These are phyloP conservation scores for Catocala nupta DNA, from an alignment of 2,888 invertebrate species.

Conservation along the genomic window DNA sequence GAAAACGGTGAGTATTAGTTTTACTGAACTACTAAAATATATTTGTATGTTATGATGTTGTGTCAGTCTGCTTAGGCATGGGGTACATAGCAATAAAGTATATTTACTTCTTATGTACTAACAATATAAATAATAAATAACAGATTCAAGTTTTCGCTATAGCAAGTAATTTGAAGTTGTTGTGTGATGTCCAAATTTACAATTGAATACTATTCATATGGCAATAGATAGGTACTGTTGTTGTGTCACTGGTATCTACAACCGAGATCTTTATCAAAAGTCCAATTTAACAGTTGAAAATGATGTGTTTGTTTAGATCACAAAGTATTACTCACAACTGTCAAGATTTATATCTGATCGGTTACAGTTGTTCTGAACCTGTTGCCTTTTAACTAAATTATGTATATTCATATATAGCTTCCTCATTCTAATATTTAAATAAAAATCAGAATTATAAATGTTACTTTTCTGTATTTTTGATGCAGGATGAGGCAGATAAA, in stretches of 20 bases:
- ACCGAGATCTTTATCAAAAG: no score
- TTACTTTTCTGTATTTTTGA: constrained; percentile 54
- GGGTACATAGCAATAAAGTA: constrained; percentile 18
- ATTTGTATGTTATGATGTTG: constrained; percentile 46
- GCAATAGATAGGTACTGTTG: no score
- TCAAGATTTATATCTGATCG: no score
- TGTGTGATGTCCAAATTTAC: no score
- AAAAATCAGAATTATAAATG: neutral
- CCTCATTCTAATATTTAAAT: no score
- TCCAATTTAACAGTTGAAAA: no score
- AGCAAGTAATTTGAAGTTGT: neutral
- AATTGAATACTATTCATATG: no score
- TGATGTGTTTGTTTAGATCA: no score
- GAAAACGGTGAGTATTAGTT: constrained; percentile 79
- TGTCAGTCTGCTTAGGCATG: constrained; percentile 43
- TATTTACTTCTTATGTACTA: constrained; percentile 14
- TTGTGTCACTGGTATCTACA: no score
- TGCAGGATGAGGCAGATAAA: constrained; percentile 81
- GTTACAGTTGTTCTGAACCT: neutral
- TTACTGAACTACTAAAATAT: constrained; percentile 36
- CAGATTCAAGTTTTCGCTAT: neutral
- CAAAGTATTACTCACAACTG: no score
- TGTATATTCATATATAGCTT: no score
- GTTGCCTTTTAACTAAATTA: constrained; percentile 1
- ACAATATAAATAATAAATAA: neutral